These are phyloP conservation scores for Eumerus sabulonum DNA, from an alignment of 2,888 invertebrate genomes.

Conservation along the genomic window DNA sequence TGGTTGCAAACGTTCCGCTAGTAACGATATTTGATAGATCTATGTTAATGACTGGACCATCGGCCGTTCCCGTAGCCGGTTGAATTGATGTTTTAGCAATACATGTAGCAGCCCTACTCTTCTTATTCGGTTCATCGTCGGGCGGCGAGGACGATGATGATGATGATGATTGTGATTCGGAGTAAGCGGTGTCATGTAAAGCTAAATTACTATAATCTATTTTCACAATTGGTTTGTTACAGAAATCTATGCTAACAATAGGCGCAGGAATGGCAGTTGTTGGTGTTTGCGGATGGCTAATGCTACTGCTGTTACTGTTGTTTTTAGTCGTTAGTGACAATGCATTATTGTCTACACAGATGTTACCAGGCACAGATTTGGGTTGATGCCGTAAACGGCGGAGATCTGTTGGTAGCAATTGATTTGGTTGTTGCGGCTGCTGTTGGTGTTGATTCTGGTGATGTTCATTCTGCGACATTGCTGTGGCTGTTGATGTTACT, in stretches of 20 bases:
- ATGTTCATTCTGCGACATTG: constrained; percentile 59
- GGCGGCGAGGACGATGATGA: constrained; percentile 61
- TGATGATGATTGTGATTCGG: constrained; percentile 56
- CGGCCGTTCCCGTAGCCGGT: constrained; percentile 60
- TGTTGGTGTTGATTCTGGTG: constrained; percentile 57
- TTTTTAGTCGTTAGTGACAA: constrained; percentile 60
- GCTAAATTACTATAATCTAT: constrained; percentile 78
- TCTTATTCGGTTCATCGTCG: constrained; percentile 30
- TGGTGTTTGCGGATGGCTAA: constrained; percentile 52
- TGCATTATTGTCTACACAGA: constrained; percentile 25
- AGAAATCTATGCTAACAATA: constrained; percentile 76
- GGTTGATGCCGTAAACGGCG: constrained; percentile 72
- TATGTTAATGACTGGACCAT: constrained; percentile 77
- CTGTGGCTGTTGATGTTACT: constrained; percentile 70
- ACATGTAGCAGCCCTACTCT: constrained; percentile 7
- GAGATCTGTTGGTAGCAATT: constrained; percentile 54
- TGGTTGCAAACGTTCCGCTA: constrained; percentile 54
- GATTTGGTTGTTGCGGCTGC: constrained; percentile 66
- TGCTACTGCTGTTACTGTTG: constrained; percentile 66
- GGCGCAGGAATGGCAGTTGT: constrained; percentile 76
- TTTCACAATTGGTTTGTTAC: constrained; percentile 77
- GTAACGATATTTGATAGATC: constrained; percentile 77
- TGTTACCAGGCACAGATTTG: constrained; percentile 70
- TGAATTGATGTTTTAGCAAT: constrained; percentile 36
- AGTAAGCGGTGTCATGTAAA: constrained; percentile 68